phyloP scores from a whole-genome alignment of 2,888 invertebrate species.

The Fragum sueziense region DNA sequence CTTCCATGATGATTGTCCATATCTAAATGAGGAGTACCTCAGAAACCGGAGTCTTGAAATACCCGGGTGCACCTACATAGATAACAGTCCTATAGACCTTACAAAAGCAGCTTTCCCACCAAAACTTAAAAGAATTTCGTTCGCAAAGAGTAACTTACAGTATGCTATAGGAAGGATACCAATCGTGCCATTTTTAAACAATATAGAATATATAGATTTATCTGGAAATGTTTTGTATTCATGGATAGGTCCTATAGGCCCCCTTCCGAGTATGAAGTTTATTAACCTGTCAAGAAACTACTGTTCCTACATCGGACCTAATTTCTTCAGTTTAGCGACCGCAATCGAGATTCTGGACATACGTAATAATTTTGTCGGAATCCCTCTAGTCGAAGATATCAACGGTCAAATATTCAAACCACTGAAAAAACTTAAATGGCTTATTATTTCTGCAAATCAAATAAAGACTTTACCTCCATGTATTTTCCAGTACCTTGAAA shows the following conservation, averaged over 20 bases:
- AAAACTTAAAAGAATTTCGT: background rate
- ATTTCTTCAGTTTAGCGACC: conserved; percentile 6
- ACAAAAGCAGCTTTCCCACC: background rate
- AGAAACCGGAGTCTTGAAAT: conserved; percentile 9
- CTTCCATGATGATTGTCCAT: conserved; percentile 16
- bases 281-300: conserved; percentile 36
- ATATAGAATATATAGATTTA: conserved; percentile 19
- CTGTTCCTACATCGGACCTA: conserved; percentile 1
- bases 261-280: conserved; percentile 20
- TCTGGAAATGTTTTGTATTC: conserved; percentile 31
- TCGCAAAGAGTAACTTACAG: conserved; percentile 20
- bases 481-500: background rate
- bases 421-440: conserved; percentile 20
- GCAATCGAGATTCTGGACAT: conserved; percentile 22
- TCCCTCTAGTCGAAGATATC: background rate
- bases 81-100: background rate
- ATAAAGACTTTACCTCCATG: conserved; percentile 15
- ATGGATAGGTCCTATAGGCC: conserved; percentile 21
- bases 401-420: conserved; percentile 26
- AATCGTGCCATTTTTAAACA: background rate
- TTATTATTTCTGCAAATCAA: conserved; percentile 27
- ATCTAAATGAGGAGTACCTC: conserved; percentile 17
- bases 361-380: conserved; percentile 35
- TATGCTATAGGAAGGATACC: conserved; percentile 2
- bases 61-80: conserved; percentile 13